phyloP scores from a whole-genome alignment of 2,797 vertebrate species.

The Gymnoscopelus microlampas region DNA sequence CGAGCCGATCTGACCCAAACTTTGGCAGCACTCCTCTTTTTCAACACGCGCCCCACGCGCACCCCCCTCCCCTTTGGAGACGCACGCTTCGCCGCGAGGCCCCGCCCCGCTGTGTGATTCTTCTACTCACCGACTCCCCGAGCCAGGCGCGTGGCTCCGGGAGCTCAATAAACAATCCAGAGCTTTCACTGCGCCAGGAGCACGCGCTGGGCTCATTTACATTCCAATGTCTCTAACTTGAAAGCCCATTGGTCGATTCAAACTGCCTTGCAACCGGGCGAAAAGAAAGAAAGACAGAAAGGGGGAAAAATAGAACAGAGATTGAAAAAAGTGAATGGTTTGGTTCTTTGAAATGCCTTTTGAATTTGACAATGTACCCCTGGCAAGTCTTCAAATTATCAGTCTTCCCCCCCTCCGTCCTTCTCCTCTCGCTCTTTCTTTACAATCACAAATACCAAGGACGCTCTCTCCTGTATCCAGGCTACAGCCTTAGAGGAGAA shows the following conservation, averaged over 20 bases:
- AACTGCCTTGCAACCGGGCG: slow-evolving; percentile 79
- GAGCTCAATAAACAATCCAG: slow-evolving; percentile 89
- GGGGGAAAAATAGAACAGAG: slow-evolving; percentile 57
- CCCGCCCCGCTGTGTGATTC: slow-evolving; percentile 85
- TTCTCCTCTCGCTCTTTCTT: slow-evolving; percentile 76
- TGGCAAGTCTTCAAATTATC: slow-evolving; percentile 84
- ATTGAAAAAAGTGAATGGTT: slow-evolving; percentile 75
- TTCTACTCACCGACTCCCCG: slow-evolving; percentile 78
- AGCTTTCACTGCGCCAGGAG: slow-evolving; percentile 85
- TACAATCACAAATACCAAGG: slow-evolving; percentile 79
- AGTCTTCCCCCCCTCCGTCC: slow-evolving; percentile 70
- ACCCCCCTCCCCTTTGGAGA: slow-evolving; percentile 72
- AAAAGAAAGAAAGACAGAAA: slow-evolving; percentile 69
- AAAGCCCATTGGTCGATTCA: slow-evolving; percentile 86
- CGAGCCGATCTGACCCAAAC: slow-evolving; percentile 85
- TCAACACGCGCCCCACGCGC: slow-evolving; percentile 87
- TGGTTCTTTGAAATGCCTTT: slow-evolving; percentile 84
- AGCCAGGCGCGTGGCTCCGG: slow-evolving; percentile 90
- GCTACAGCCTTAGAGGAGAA: slow-evolving; percentile 68
- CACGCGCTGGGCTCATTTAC: slow-evolving; percentile 88
- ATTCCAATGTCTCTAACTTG: slow-evolving; percentile 85
- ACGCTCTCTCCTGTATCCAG: slow-evolving; percentile 76
- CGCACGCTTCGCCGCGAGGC: slow-evolving; percentile 84
- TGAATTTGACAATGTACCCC: slow-evolving; percentile 82
- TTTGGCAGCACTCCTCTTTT: slow-evolving; percentile 88